phyloP scores from a whole-genome alignment of 2,113 vertebrate species.

The Nothoprocta perdicaria region DNA sequence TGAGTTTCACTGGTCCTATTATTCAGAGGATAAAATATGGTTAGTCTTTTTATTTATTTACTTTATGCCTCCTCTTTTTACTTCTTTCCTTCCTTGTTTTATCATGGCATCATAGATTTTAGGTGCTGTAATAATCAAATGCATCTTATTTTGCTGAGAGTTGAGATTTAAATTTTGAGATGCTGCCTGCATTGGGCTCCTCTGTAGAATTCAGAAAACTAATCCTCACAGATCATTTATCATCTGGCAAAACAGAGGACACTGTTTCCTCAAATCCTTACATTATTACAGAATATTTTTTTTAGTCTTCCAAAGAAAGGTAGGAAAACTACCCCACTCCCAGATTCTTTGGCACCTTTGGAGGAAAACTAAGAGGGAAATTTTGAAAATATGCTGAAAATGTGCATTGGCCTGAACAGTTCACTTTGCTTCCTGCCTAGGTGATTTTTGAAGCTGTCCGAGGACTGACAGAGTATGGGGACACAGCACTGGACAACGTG shows the following conservation, averaged over 20 bases:
- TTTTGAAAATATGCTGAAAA: background rate
- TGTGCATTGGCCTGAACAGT: background rate
- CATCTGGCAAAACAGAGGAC: background rate
- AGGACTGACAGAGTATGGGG: constrained; percentile 63
- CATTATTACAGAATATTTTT: background rate
- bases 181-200: background rate
- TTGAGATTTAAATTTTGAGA: background rate
- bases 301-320: background rate
- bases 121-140: background rate
- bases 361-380: background rate
- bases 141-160: background rate
- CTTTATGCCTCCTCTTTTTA: background rate
- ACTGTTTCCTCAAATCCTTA: background rate
- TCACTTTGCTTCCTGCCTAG: constrained; percentile 56
- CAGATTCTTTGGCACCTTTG: background rate
- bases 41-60: background rate
- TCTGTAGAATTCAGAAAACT: background rate
- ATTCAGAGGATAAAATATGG: background rate
- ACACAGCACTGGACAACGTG: constrained; percentile 72
- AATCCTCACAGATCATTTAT: background rate
- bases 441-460: constrained; percentile 79
- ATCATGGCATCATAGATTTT: background rate
- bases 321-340: background rate
- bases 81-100: background rate
- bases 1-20: background rate